These are phyloP conservation scores for Trachops cirrhosus DNA, from an alignment of 2,797 vertebrate species.

Conservation along the genomic window DNA sequence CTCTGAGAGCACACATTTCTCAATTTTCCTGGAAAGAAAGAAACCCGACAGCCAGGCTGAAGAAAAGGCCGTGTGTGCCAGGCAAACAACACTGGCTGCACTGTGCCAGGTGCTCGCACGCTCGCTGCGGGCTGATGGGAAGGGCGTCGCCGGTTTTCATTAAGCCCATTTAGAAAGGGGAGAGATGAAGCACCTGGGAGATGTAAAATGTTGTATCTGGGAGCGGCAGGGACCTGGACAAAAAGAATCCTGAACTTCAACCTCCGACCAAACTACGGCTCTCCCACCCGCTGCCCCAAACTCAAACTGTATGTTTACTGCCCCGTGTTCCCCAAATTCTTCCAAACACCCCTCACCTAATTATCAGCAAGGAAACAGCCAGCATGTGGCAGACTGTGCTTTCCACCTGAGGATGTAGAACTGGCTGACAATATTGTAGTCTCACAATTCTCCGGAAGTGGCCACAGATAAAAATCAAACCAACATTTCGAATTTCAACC, in stretches of 20 bases:
- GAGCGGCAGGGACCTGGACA: background rate
- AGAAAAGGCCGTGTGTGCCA: background rate
- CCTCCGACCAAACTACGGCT: background rate
- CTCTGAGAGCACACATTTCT: background rate
- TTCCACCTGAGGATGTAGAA: background rate
- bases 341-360: background rate
- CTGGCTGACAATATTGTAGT: background rate
- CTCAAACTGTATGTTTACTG: background rate
- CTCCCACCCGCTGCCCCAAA: background rate
- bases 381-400: background rate
- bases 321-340: background rate
- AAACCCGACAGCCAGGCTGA: background rate
- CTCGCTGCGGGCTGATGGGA: background rate
- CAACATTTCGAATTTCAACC: background rate
- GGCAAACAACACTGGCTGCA: background rate
- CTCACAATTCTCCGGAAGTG: background rate
- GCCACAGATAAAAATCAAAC: background rate
- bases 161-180: background rate
- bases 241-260: background rate
- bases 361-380: background rate
- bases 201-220: background rate
- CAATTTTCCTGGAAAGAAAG: slow-evolving; percentile 21
- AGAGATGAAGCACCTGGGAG: background rate
- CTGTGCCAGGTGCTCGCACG: background rate
- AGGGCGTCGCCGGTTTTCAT: background rate